Evolutionary conservation across 30 jellyfish, hydroid and myxozoan species (phyloP).

Genomic region (Turritopsis rubra): DNA sequence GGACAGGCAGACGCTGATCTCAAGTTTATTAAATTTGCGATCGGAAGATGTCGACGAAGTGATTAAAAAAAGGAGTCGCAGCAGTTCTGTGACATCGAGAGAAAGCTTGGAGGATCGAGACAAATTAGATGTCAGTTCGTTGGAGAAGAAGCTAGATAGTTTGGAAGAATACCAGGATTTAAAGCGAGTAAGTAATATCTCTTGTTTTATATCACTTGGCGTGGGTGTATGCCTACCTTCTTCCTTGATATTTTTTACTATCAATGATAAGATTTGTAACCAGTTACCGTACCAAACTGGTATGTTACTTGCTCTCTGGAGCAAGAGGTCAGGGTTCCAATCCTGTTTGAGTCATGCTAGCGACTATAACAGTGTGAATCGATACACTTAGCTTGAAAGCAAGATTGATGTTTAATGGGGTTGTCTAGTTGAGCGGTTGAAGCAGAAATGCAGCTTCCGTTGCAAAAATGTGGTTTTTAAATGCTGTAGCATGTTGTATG

Average conservation of each 20-base stretch:
- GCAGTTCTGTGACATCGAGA: constrained; percentile 13
- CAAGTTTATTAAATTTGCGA: constrained; percentile 65
- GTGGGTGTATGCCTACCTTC: neutral
- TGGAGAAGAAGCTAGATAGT: neutral
- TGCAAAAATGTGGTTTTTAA: too few species aligned
- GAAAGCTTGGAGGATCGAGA: constrained; percentile 12
- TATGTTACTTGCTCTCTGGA: too few species aligned
- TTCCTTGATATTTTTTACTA: neutral
- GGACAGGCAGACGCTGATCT: constrained; percentile 77
- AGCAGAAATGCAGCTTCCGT: too few species aligned
- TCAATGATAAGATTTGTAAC: too few species aligned
- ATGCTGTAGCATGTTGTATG: too few species aligned
- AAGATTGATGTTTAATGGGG: too few species aligned
- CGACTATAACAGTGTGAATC: too few species aligned
- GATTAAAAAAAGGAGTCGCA: constrained; percentile 18
- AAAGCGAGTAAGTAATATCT: neutral
- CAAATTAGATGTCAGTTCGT: neutral
- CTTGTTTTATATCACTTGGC: neutral
- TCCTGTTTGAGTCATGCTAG: too few species aligned
- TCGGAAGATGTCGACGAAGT: constrained; percentile 88
- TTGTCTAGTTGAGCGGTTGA: too few species aligned
- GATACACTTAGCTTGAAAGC: too few species aligned
- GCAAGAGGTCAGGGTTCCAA: too few species aligned
- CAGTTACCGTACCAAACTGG: too few species aligned
- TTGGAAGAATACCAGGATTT: neutral